Conservation (phyloP, 2,888 invertebrate species). For the Melinaea menophilus region DNA sequence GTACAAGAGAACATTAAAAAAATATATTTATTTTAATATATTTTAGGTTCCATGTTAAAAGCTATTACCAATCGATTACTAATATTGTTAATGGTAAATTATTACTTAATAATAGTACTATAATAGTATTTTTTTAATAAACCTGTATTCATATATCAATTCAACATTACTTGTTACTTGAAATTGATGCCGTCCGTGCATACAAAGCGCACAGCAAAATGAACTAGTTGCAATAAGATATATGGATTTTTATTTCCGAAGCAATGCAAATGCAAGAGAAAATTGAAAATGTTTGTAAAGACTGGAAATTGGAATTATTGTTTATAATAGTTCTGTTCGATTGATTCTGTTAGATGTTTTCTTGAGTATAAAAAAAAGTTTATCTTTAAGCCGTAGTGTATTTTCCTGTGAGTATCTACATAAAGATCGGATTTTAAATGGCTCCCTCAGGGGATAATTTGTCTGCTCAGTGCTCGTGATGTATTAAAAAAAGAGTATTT, state of each 20-base stretch:
- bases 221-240: conserved; percentile 23
- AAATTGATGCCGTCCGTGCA: conserved; percentile 27
- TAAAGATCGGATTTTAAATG: conserved; percentile 16
- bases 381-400: not conserved
- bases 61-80: too few relatives aligned
- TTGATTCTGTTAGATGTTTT: too few relatives aligned
- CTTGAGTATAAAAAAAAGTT: too few relatives aligned
- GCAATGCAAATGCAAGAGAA: conserved; percentile 21
- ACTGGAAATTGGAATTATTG: too few relatives aligned
- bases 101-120: too few relatives aligned
- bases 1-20: not conserved
- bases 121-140: too few relatives aligned
- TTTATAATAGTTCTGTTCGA: too few relatives aligned
- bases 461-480: conserved; percentile 26
- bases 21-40: too few relatives aligned
- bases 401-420: not conserved
- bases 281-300: too few relatives aligned
- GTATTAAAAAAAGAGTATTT: conserved; percentile 14
- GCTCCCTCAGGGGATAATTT: conserved; percentile 26
- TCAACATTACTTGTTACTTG: conserved; percentile 21
- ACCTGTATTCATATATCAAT: not conserved
- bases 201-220: conserved; percentile 26
- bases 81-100: too few relatives aligned
- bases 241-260: conserved; percentile 27
- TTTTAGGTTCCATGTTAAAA: too few relatives aligned